Percentiles rank a stretch among this genome's conserved stretches.
Conservation (phyloP, 2,888 invertebrate genomes). For the Parelbella ahira region DNA sequence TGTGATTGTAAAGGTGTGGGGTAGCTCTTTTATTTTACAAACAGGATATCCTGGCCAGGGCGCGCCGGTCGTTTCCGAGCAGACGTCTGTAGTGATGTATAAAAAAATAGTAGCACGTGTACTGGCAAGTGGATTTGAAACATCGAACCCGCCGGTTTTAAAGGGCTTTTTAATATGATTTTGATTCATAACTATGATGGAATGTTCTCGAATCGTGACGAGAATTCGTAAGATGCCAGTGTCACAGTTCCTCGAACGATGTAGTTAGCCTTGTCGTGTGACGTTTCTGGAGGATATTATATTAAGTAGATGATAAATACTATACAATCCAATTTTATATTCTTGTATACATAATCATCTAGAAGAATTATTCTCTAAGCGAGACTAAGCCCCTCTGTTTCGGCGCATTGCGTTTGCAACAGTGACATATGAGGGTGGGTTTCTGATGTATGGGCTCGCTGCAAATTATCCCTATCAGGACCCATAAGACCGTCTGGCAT, state of each 20-base stretch:
- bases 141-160: constrained; percentile 9
- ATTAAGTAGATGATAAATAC: no score
- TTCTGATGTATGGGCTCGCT: constrained; percentile 15
- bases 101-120: constrained; percentile 68
- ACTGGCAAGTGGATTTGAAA: constrained; percentile 51
- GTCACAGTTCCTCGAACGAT: no score
- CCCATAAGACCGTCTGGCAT: no score
- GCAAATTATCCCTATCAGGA: constrained; percentile 11
- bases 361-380: no score
- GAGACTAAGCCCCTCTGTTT: background rate
- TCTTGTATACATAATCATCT: no score
- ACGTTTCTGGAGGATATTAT: no score
- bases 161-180: constrained; percentile 3
- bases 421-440: constrained; percentile 11
- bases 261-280: no score
- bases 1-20: constrained; percentile 52
- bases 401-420: constrained; percentile 4
- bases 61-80: constrained; percentile 55
- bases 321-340: no score
- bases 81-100: constrained; percentile 58
- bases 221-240: no score
- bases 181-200: constrained; percentile 1
- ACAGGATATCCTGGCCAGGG: constrained; percentile 73
- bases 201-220: constrained; percentile 4
- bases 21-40: constrained; percentile 71